These are phyloP conservation scores for Mactra quadrangularis DNA, from an alignment of 1,140 invertebrate species.

Conservation along the genomic window DNA sequence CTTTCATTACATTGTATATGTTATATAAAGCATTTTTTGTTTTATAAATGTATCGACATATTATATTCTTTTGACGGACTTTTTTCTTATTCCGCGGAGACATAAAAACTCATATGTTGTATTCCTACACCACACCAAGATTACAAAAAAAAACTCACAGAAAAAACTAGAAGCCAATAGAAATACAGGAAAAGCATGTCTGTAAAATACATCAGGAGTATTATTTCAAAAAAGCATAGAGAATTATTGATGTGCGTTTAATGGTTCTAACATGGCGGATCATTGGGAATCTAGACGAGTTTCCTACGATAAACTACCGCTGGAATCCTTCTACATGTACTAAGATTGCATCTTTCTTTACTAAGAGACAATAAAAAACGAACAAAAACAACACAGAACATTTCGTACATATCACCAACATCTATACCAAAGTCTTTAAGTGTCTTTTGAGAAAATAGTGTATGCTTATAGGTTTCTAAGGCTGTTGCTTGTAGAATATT, in stretches of 20 bases:
- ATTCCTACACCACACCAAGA: too few relatives aligned
- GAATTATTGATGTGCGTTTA: constrained; percentile 19
- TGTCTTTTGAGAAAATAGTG: background rate
- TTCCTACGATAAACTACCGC: too few relatives aligned
- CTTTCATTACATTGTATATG: too few relatives aligned
- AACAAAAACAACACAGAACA: background rate
- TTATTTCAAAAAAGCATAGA: constrained; percentile 21
- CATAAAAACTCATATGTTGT: too few relatives aligned
- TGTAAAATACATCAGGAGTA: constrained; percentile 29
- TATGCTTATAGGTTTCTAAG: background rate
- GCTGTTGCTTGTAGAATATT: too few relatives aligned
- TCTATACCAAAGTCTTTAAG: background rate
- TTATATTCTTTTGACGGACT: too few relatives aligned
- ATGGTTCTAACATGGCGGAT: constrained; percentile 10
- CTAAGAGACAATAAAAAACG: background rate
- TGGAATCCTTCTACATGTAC: too few relatives aligned
- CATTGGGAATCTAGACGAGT: constrained; percentile 4
- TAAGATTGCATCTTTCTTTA: constrained; percentile 7
- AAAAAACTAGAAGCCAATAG: too few relatives aligned
- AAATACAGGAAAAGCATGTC: constrained; percentile 11
- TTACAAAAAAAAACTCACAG: too few relatives aligned
- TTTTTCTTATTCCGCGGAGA: too few relatives aligned
- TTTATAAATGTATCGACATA: too few relatives aligned
- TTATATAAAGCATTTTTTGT: too few relatives aligned
- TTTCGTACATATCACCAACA: background rate